A percentile compares a stretch with the other conserved stretches of the same genome.
phyloP scores from a whole-genome alignment of 2,797 vertebrate genomes.

The Gymnoscopelus microlampas region DNA sequence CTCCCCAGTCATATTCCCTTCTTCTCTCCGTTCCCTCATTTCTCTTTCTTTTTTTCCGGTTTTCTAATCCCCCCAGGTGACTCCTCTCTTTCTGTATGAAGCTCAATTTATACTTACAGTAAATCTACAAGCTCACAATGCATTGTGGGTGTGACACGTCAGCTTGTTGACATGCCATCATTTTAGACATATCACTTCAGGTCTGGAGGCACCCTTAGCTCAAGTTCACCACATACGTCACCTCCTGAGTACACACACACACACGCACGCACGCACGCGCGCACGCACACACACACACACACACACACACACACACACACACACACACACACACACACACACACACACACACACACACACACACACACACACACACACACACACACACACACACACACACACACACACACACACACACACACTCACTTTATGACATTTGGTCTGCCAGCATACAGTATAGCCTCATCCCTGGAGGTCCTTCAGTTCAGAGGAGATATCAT shows the following conservation, averaged over 20 bases:
- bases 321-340: conserved; percentile 9
- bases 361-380: conserved; percentile 24
- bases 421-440: neutral
- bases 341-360: conserved; percentile 28
- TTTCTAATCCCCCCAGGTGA: neutral
- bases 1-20: too few species aligned
- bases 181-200: neutral
- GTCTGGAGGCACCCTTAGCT: neutral
- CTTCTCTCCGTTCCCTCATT: neutral
- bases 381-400: conserved; percentile 11
- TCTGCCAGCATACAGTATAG: too few species aligned
- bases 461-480: too few species aligned
- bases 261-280: conserved; percentile 14
- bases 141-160: too few species aligned
- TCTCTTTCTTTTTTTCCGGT: neutral
- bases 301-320: conserved; percentile 12
- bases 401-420: conserved; percentile 11
- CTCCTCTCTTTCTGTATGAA: neutral
- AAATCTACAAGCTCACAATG: too few species aligned
- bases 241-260: conserved; percentile 24
- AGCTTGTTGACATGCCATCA: neutral
- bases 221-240: neutral
- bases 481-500: too few species aligned
- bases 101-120: too few species aligned
- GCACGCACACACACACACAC: conserved; percentile 9